phyloP scores from a whole-genome alignment of 2,888 invertebrate species.

The Magallana nippona region DNA sequence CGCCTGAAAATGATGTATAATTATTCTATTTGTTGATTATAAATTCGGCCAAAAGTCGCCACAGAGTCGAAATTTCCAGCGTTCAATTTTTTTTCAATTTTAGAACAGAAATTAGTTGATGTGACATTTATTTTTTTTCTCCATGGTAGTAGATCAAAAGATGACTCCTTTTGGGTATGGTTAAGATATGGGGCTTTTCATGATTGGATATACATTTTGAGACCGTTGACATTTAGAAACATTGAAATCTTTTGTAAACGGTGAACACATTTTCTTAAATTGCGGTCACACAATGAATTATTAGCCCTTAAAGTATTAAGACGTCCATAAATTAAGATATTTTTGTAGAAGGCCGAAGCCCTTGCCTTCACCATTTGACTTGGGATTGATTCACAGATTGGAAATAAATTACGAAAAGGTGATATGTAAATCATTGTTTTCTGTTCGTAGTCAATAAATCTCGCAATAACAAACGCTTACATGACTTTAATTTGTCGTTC shows the following conservation, averaged over 20 bases:
- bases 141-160: too few species aligned
- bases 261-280: constrained; percentile 9
- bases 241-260: constrained; percentile 13
- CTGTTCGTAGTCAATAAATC: neutral
- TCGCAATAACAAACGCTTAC: constrained; percentile 24
- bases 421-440: constrained; percentile 18
- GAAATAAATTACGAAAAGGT: neutral
- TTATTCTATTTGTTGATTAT: too few species aligned
- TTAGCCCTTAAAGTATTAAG: neutral
- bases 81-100: too few species aligned
- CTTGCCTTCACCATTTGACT: constrained; percentile 12
- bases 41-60: too few species aligned
- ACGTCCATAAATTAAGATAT: constrained; percentile 18
- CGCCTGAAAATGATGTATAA: too few species aligned
- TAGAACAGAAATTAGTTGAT: too few species aligned
- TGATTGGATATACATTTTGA: neutral
- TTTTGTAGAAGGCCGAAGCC: neutral
- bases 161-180: neutral
- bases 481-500: constrained; percentile 16
- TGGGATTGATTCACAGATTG: neutral
- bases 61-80: too few species aligned
- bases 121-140: too few species aligned
- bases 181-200: neutral
- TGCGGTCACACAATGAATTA: constrained; percentile 11
- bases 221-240: constrained; percentile 10